These are phyloP conservation scores for Drosophila murphyi DNA, from an alignment of 1,140 invertebrate genomes.

Conservation along the genomic window DNA sequence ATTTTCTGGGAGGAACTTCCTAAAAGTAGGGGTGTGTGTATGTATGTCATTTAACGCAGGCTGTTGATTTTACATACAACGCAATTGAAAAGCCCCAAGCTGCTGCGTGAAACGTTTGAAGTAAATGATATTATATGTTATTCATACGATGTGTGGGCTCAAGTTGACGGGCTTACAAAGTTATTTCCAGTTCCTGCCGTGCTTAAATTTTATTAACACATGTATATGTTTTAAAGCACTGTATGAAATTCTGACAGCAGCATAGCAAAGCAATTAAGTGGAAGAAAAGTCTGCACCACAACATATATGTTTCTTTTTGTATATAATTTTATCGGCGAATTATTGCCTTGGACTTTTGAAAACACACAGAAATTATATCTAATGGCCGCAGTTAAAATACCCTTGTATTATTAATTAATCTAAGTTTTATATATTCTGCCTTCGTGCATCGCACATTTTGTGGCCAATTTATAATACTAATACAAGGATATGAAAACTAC, in stretches of 20 bases:
- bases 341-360: no score
- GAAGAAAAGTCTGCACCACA: not conserved
- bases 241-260: conserved; percentile 41
- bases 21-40: not conserved
- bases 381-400: no score
- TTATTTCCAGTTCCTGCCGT: conserved; percentile 35
- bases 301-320: no score
- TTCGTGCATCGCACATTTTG: no score
- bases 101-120: conserved; percentile 29
- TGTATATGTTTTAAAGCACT: conserved; percentile 17
- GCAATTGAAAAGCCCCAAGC: conserved; percentile 20
- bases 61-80: conserved; percentile 17
- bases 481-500: not conserved
- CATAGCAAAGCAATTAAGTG: conserved; percentile 18
- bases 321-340: no score
- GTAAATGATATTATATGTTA: conserved; percentile 62
- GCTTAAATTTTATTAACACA: conserved; percentile 52
- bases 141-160: conserved; percentile 55
- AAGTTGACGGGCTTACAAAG: conserved; percentile 19
- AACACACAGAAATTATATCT: no score
- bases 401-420: no score
- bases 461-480: no score
- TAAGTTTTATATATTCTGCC: no score
- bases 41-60: conserved; percentile 18
- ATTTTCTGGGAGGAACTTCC: conserved; percentile 2